Conservation (phyloP, 2,888 invertebrate species). For the Lepidochitona cinerea region DNA sequence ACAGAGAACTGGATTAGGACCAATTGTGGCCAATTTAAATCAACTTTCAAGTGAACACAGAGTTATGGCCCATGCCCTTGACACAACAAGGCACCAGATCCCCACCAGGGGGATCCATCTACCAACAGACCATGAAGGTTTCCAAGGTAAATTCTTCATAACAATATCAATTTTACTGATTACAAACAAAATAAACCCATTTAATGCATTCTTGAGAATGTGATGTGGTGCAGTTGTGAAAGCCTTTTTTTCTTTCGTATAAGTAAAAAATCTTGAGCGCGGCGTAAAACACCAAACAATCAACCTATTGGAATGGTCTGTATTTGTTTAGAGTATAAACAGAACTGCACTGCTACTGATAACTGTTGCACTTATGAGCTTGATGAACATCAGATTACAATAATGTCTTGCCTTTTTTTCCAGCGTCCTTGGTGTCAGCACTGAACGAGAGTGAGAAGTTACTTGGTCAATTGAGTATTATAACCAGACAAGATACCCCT, state of each 20-base stretch:
- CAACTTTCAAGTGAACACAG: slow-evolving; percentile 45
- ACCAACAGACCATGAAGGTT: slow-evolving; percentile 50
- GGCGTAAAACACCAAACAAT: too few species aligned
- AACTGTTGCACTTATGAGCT: too few species aligned
- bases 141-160: slow-evolving; percentile 43
- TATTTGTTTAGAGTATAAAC: too few species aligned
- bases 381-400: too few species aligned
- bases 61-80: slow-evolving; percentile 52
- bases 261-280: too few species aligned
- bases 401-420: neutral
- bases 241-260: too few species aligned
- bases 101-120: slow-evolving; percentile 54
- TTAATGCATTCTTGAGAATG: too few species aligned
- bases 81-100: slow-evolving; percentile 64
- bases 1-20: slow-evolving; percentile 36
- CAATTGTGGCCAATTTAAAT: slow-evolving; percentile 44
- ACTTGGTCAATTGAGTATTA: slow-evolving; percentile 45
- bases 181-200: neutral
- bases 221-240: too few species aligned
- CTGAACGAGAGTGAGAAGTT: slow-evolving; percentile 58
- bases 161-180: too few species aligned
- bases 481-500: slow-evolving; percentile 41
- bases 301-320: too few species aligned
- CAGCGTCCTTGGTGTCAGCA: slow-evolving; percentile 47
- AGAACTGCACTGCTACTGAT: too few species aligned